Evolutionary conservation across 2,797 vertebrate genomes (phyloP).

Genomic region (Corythornis leucogaster): DNA sequence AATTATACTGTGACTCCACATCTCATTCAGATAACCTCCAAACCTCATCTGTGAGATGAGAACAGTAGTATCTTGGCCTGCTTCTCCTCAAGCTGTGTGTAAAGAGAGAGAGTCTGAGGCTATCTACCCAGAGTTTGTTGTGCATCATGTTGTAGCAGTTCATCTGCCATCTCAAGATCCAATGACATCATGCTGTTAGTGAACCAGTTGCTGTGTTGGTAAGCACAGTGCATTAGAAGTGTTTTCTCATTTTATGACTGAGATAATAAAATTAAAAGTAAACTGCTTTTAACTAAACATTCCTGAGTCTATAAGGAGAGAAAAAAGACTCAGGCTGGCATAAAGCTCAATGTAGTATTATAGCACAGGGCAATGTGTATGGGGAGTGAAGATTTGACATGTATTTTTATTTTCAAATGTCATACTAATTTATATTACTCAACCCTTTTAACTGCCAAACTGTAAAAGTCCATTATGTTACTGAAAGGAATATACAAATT

Average conservation of each 20-base stretch:
- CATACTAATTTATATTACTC: constrained; percentile 69
- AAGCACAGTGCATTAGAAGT: not conserved
- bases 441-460: constrained; percentile 73
- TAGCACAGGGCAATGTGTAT: not conserved
- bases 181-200: constrained; percentile 26
- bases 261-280: constrained; percentile 57
- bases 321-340: not conserved
- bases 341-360: not conserved
- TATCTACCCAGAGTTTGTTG: not conserved
- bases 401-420: constrained; percentile 74
- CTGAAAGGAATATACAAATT: constrained; percentile 77
- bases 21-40: not conserved
- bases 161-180: constrained; percentile 8
- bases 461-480: constrained; percentile 74
- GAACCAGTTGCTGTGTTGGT: not conserved
- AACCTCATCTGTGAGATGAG: not conserved
- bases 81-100: not conserved
- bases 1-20: not conserved
- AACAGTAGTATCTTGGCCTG: not conserved
- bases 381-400: constrained; percentile 49
- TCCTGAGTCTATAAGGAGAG: not conserved
- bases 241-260: not conserved
- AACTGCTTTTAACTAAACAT: constrained; percentile 3
- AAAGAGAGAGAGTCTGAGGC: too few relatives aligned
- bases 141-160: not conserved